phyloP scores from a whole-genome alignment of 2,888 invertebrate genomes.

The Dione vanillae region DNA sequence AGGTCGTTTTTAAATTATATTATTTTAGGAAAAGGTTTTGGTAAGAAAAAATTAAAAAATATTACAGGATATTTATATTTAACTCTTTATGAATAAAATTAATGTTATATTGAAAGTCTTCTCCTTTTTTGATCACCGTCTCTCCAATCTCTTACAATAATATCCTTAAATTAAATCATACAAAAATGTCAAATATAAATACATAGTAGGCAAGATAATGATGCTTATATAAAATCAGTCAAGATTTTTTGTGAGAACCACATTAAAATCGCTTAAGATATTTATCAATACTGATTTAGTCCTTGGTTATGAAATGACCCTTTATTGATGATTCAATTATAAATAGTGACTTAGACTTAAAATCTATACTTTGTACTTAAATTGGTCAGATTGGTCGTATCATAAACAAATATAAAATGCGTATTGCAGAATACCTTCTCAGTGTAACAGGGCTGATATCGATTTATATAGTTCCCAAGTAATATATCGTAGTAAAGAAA shows the following conservation, averaged over 20 bases:
- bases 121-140: background rate
- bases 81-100: slow-evolving; percentile 12
- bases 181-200: background rate
- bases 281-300: slow-evolving; percentile 26
- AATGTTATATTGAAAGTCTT: slow-evolving; percentile 21
- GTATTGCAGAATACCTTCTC: background rate
- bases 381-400: background rate
- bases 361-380: slow-evolving; percentile 28
- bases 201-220: slow-evolving; percentile 14
- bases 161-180: background rate
- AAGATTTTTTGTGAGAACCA: slow-evolving; percentile 10
- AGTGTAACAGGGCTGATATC: background rate
- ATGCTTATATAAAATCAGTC: slow-evolving; percentile 21
- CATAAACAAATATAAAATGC: background rate
- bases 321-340: slow-evolving; percentile 2
- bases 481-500: slow-evolving; percentile 2
- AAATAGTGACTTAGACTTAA: slow-evolving; percentile 21
- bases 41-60: background rate
- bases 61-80: background rate
- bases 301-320: background rate
- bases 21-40: no score
- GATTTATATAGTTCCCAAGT: slow-evolving; percentile 14
- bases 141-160: slow-evolving; percentile 14
- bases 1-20: background rate
- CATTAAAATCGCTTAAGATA: slow-evolving; percentile 12